Evolutionary conservation across 2,113 vertebrate species (phyloP), one percentile per base, ranked within the genome.

Genomic region (Aviceda subcristata): DNA sequence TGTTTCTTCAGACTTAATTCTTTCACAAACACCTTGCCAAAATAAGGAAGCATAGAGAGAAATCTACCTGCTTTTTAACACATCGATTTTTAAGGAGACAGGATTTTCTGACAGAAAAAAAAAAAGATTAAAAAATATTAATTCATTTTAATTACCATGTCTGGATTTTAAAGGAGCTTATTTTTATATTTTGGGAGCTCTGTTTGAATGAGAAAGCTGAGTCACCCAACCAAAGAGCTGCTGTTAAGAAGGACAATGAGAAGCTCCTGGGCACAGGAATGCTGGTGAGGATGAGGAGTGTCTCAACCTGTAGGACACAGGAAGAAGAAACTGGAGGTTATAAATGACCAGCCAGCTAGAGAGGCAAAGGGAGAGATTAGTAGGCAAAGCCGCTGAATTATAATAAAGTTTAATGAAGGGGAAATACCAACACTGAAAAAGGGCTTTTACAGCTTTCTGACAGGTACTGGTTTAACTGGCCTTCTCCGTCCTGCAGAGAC

Each of bases 331-430:
- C 20, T 36, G 17, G 45, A 87, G 46, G 26, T 39, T 95, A 55
- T 64, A 94, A 91, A 80, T 23, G 45, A 34, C 38, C 38, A 50
- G n/a, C 3, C 73, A 84, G 34, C 27, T 68, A 66, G 53, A 0
- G 0, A 68, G n/a, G 76, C 43, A 75, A 62, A 51, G 15, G 45
- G 63, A 55, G 45, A 67, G 12, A 85, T 77, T 68, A 48, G 39
- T 18, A 93, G 55, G 50, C 48, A 96, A 85, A 88, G 39, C 63
- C 41, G 41, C 41, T 78, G 43, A 79, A 67, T 57, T 74, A 41
- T 39, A 19, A 36, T 72, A 68, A 67, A 45, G 34, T 88, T 75
- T 90, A 97, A 94, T 82, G 81, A 90, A 90, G 60, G 26, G 73
- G 45, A 88, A 87, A 39, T 67, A 88, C 13, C 59, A 92, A 89